Evolutionary conservation across 2,797 vertebrate genomes (phyloP).

Genomic region (Sciurus carolinensis): DNA sequence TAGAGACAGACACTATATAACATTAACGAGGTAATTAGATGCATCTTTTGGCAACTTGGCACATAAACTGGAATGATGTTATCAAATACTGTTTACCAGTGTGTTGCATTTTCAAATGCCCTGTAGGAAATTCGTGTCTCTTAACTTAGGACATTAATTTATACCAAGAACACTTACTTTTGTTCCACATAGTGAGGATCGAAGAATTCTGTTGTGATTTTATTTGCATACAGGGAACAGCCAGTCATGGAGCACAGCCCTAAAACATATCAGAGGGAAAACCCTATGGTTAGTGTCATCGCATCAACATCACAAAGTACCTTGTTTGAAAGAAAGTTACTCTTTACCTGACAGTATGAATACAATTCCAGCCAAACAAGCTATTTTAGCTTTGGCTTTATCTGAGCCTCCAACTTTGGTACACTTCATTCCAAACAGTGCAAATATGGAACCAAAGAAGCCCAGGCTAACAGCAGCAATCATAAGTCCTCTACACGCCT

Average conservation of each 20-base stretch:
- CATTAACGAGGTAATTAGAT: background rate
- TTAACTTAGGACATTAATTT: background rate
- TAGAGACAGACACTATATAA: background rate
- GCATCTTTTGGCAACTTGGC: background rate
- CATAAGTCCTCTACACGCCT: constrained; percentile 97
- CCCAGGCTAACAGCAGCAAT: constrained; percentile 95
- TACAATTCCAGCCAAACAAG: constrained; percentile 93
- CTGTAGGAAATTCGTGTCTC: background rate
- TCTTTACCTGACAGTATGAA: constrained; percentile 96
- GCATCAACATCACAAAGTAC: constrained; percentile 48
- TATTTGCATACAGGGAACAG: constrained; percentile 97
- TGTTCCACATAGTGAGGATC: constrained; percentile 95
- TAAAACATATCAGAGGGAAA: constrained; percentile 86
- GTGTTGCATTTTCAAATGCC: background rate
- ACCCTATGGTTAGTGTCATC: constrained; percentile 66
- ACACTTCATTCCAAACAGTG: constrained; percentile 98
- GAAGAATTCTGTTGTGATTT: constrained; percentile 97
- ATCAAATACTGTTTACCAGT: background rate
- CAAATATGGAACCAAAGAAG: constrained; percentile 94
- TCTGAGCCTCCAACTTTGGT: constrained; percentile 97
- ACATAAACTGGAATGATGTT: background rate
- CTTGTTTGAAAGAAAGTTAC: constrained; percentile 53
- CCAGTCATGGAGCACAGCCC: constrained; percentile 95
- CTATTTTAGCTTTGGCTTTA: constrained; percentile 94
- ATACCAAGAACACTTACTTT: constrained; percentile 93